phyloP scores from a whole-genome alignment of 1,140 invertebrate species.

The Pseudachorutes palmiensis region DNA sequence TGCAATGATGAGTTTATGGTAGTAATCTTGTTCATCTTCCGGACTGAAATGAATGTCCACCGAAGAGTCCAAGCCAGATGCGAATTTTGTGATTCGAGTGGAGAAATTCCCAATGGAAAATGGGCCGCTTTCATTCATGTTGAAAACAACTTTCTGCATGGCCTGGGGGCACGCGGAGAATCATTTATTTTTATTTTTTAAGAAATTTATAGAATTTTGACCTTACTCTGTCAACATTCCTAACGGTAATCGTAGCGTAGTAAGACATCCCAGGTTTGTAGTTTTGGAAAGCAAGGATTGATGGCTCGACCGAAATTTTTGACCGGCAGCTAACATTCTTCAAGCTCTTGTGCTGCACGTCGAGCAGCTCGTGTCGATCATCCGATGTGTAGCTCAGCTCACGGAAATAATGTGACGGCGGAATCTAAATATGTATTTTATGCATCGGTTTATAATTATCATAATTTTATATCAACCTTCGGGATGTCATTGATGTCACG shows the following conservation, averaged over 20 bases:
- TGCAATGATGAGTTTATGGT: slow-evolving; percentile 25
- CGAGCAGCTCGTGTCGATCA: slow-evolving; percentile 21
- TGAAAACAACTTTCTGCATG: slow-evolving; percentile 26
- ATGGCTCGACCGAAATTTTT: slow-evolving; percentile 24
- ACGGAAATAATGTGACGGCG: slow-evolving; percentile 28
- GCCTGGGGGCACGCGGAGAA: too few relatives aligned
- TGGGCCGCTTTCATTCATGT: slow-evolving; percentile 26
- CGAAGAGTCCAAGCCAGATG: slow-evolving; percentile 28
- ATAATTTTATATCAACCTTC: slow-evolving; percentile 11
- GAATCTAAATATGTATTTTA: slow-evolving; percentile 13
- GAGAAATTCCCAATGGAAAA: slow-evolving; percentile 24
- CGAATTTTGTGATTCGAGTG: slow-evolving; percentile 22
- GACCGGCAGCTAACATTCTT: slow-evolving; percentile 7
- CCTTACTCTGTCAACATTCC: slow-evolving; percentile 43
- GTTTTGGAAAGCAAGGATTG: slow-evolving; percentile 40
- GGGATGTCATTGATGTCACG: slow-evolving; percentile 15
- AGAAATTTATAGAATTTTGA: too few relatives aligned
- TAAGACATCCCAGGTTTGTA: slow-evolving; percentile 41
- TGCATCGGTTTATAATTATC: neutral
- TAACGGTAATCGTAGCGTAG: slow-evolving; percentile 40
- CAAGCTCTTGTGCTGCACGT: slow-evolving; percentile 24
- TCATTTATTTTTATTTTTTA: too few relatives aligned
- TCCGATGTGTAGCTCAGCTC: slow-evolving; percentile 26
- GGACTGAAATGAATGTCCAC: slow-evolving; percentile 24
- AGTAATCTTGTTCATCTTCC: slow-evolving; percentile 22